phyloP scores from a whole-genome alignment of 2,113 vertebrate genomes.

The Melanerpes aurifrons region DNA sequence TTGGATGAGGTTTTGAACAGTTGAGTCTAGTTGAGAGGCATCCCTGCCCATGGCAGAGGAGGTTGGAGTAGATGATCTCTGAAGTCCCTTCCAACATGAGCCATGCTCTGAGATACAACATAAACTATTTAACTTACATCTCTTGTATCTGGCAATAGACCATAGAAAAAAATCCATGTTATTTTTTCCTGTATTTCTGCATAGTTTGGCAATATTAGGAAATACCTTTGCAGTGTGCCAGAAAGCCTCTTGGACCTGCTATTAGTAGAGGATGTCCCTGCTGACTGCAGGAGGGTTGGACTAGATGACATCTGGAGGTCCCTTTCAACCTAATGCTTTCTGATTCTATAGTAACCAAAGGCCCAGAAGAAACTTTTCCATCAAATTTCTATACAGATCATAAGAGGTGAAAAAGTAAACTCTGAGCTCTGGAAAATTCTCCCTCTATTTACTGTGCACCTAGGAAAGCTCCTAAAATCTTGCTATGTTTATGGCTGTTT shows the following conservation, averaged over 20 bases:
- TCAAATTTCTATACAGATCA: not conserved
- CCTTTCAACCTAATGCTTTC: no score
- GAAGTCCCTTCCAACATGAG: no score
- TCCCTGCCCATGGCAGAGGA: no score
- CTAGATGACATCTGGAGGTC: no score
- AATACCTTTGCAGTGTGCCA: not conserved
- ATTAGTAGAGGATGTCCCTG: no score
- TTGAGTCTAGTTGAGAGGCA: no score
- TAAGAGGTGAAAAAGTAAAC: not conserved
- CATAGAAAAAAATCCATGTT: not conserved
- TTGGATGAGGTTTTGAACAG: no score
- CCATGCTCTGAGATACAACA: no score
- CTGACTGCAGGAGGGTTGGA: no score
- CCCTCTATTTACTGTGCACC: not conserved
- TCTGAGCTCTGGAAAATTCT: not conserved
- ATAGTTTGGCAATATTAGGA: not conserved
- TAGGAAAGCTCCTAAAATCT: not conserved
- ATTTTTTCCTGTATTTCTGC: not conserved
- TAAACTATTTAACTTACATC: not conserved
- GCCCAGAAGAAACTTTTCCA: not conserved
- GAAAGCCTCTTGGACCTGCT: not conserved
- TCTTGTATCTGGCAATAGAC: not conserved
- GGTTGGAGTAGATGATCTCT: no score
- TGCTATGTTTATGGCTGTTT: not conserved
- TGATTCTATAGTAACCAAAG: not conserved